Evolutionary conservation across 2,888 invertebrate genomes (phyloP).

Genomic region (Morpho deidamia): DNA sequence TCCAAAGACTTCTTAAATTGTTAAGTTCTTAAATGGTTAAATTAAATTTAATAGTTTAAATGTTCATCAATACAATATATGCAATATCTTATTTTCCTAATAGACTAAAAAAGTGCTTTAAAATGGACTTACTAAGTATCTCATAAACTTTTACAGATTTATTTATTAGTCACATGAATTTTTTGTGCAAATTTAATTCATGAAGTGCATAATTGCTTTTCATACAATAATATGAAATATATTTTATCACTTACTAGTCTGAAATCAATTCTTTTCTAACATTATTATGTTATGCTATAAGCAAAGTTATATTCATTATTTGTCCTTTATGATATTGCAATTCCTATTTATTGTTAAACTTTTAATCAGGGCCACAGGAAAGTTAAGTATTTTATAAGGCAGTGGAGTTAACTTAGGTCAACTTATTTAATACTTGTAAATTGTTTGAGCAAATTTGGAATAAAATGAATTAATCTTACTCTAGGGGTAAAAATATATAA

Average conservation of each 20-base stretch:
- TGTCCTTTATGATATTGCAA: conserved; percentile 22
- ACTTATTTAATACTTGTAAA: conserved; percentile 37
- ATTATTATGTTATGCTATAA: not conserved
- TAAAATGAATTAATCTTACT: conserved; percentile 67
- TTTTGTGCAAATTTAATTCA: conserved; percentile 15
- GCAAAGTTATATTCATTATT: conserved; percentile 1
- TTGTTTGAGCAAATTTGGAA: conserved; percentile 74
- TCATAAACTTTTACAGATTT: not conserved
- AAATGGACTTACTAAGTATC: conserved; percentile 15
- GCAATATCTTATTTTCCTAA: not conserved
- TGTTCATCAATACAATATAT: no score
- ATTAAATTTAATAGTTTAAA: no score
- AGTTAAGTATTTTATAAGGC: conserved; percentile 33
- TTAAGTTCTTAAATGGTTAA: no score
- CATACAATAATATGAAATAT: not conserved
- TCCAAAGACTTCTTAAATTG: not conserved
- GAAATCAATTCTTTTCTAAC: conserved; percentile 1
- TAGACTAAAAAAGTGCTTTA: conserved; percentile 16
- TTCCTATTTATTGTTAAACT: conserved; percentile 32
- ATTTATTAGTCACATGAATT: not conserved
- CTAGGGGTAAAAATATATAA: conserved; percentile 77
- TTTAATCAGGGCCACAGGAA: conserved; percentile 24
- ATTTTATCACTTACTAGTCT: not conserved
- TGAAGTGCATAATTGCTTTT: conserved; percentile 11
- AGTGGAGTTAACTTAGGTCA: conserved; percentile 49